Conservation (phyloP, 2,888 invertebrate species). For the Dendrolimus houi region DNA sequence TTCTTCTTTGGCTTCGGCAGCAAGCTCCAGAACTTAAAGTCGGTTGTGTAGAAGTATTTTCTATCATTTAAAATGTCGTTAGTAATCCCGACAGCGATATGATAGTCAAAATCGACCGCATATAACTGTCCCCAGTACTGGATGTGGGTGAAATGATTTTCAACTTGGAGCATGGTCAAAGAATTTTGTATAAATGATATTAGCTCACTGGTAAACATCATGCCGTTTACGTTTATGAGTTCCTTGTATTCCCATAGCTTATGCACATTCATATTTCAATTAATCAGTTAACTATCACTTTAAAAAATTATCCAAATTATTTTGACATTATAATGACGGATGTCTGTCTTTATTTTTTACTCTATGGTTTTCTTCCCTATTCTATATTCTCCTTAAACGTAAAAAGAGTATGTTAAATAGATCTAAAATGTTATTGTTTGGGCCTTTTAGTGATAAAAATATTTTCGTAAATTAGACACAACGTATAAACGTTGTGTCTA, state of each 20-base stretch:
- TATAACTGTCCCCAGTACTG: conserved; percentile 92
- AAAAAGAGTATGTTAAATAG: too few relatives aligned
- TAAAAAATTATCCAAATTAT: background rate
- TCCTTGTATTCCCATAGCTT: conserved; percentile 66
- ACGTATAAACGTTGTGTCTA: too few relatives aligned
- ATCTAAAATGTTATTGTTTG: too few relatives aligned
- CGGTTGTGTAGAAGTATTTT: conserved; percentile 86
- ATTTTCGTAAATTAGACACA: too few relatives aligned
- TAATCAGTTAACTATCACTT: background rate
- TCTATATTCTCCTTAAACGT: too few relatives aligned
- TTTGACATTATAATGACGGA: background rate
- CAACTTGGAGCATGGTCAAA: conserved; percentile 84
- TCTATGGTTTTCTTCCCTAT: too few relatives aligned
- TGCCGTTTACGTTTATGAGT: conserved; percentile 76
- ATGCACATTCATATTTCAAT: conserved; percentile 50
- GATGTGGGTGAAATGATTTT: conserved; percentile 88
- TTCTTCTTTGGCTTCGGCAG: conserved; percentile 62
- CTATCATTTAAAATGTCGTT: conserved; percentile 83
- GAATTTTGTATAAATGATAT: conserved; percentile 85
- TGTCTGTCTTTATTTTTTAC: too few relatives aligned
- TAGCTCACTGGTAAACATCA: conserved; percentile 83
- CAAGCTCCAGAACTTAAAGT: conserved; percentile 81
- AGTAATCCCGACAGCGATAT: conserved; percentile 87
- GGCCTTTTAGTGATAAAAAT: too few relatives aligned
- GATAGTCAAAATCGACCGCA: conserved; percentile 87